Evolutionary conservation across 30 jellyfish, hydroid and myxozoan species (phyloP).

Genomic region (Aurelia aurita complex sp. Pacific): DNA sequence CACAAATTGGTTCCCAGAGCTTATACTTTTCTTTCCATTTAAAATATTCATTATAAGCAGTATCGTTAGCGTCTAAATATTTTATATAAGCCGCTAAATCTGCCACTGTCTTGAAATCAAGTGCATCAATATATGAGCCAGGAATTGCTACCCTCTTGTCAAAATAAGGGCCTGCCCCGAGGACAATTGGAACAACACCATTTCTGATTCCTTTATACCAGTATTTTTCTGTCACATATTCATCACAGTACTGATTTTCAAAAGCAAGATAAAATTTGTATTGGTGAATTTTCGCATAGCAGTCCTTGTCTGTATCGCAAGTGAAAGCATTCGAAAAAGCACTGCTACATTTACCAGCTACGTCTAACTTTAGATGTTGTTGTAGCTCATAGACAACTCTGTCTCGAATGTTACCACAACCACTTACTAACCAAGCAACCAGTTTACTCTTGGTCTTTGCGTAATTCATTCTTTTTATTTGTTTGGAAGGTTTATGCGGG

Average conservation of each 20-base stretch:
- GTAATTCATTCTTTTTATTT: constrained; percentile 24
- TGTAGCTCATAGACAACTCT: constrained; percentile 66
- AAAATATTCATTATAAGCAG: constrained; percentile 95
- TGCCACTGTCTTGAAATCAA: constrained; percentile 65
- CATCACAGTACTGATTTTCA: constrained; percentile 86
- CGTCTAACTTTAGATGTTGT: constrained; percentile 63
- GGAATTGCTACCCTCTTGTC: constrained; percentile 87
- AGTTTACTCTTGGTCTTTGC: constrained; percentile 62
- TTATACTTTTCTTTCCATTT: constrained; percentile 79
- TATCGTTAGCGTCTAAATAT: constrained; percentile 87
- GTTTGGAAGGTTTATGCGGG: constrained; percentile 4
- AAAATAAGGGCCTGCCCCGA: constrained; percentile 87
- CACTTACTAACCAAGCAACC: constrained; percentile 85
- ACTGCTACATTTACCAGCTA: constrained; percentile 82
- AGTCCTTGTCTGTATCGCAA: constrained; percentile 46
- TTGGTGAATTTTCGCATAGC: constrained; percentile 33
- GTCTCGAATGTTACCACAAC: constrained; percentile 87
- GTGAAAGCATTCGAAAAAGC: constrained; percentile 27
- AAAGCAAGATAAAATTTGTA: constrained; percentile 88
- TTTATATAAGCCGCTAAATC: constrained; percentile 72
- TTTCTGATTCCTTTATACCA: constrained; percentile 81
- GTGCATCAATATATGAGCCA: constrained; percentile 88
- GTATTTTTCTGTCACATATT: constrained; percentile 90
- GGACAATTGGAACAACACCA: constrained; percentile 84
- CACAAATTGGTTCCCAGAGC: constrained; percentile 78